Evolutionary conservation across 2,113 vertebrate genomes (phyloP).

Genomic region (Apodemus speciosus): DNA sequence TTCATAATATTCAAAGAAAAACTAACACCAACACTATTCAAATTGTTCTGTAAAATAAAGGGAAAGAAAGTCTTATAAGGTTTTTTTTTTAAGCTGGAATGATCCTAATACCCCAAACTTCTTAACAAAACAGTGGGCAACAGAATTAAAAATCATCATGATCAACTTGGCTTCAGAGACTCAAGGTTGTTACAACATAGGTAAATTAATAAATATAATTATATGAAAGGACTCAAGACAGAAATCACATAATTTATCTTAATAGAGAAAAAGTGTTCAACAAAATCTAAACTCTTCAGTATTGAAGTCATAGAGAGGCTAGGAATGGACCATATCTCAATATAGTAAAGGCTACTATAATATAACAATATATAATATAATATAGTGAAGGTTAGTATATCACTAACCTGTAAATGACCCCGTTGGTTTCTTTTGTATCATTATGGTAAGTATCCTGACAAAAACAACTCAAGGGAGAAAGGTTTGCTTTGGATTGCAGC

Average conservation of each 20-base stretch:
- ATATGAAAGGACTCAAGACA: background rate
- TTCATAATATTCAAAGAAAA: background rate
- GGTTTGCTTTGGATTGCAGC: background rate
- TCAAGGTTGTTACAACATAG: background rate
- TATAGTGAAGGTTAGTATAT: no score
- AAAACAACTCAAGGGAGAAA: background rate
- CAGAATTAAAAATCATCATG: background rate
- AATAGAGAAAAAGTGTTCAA: background rate
- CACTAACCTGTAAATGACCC: background rate
- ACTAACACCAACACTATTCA: background rate
- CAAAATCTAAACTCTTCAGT: background rate
- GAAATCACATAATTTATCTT: background rate
- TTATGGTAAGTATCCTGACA: background rate
- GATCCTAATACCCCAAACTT: background rate
- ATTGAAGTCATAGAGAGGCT: background rate
- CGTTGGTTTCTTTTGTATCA: background rate
- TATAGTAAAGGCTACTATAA: background rate
- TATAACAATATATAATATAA: no score
- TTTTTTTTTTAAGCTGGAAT: background rate
- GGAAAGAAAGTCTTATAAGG: background rate
- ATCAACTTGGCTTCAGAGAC: background rate
- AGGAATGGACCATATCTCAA: background rate
- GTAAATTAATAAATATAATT: background rate
- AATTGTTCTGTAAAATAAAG: background rate
- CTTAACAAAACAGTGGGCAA: background rate